Base-by-base conservation (phyloP, 1,140 invertebrate species). In the Sycobia sp. region DNA sequence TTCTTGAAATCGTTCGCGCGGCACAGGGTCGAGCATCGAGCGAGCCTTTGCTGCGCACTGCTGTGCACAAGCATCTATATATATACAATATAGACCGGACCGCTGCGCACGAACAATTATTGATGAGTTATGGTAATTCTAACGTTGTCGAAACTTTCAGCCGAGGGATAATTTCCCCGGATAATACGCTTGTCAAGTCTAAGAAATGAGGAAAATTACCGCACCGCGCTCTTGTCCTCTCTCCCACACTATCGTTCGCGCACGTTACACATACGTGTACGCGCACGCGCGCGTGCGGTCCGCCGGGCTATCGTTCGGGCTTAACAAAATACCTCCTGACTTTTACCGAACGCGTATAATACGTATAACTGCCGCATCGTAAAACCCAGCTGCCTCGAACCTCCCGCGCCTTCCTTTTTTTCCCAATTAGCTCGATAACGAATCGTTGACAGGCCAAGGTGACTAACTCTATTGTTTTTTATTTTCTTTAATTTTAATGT, bases 61-160 rank as follows among this genome's bases (percentile, higher is more conserved):
- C n/a, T n/a, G n/a, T n/a, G n/a, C n/a, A n/a, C n/a, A n/a, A n/a
- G n/a, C n/a, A n/a, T n/a, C n/a, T n/a, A n/a, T n/a, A n/a, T n/a
- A n/a, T n/a, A n/a, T n/a, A n/a, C n/a, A n/a, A n/a, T n/a, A n/a
- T n/a, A n/a, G 14, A 38, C 4, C 14, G 23, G n/a, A 10, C 14
- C 36, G 27, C 29, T 20, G 13, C 34, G 18, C 14, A 39, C 59
- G 20, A 38, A 5, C 60, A 62, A 62, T 62, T 62, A 62, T 55
- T 39, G 60, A 62, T 62, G 60, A 62, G 60, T 62, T 62, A 62
- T 62, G 60, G 60, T 62, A 56, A 62, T 62, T 27, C 51, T 55
- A 49, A 39, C 32, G 51, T 62, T 55, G 23, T 51, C 60, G 51
- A 62, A 55, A 62, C 43, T 49, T 51, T 55, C 59, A 54, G 10